These are phyloP conservation scores for Taphrorychus bicolor DNA, from an alignment of 2,888 invertebrate species.

Conservation along the genomic window DNA sequence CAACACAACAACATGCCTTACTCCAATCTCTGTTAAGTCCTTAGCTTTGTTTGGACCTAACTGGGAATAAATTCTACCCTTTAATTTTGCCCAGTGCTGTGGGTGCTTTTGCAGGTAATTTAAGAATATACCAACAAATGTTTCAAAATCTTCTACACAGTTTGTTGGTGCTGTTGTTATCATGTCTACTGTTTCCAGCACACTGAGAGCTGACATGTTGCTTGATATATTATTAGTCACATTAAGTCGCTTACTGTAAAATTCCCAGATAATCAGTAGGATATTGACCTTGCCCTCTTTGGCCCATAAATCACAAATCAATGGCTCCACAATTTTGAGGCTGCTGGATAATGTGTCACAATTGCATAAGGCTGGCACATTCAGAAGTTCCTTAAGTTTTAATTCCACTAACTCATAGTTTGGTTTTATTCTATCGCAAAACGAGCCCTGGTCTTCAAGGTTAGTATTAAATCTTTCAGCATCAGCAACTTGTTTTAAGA, in stretches of 20 bases:
- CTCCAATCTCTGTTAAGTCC: slow-evolving; percentile 52
- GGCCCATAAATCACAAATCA: slow-evolving; percentile 53
- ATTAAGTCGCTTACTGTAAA: slow-evolving; percentile 54
- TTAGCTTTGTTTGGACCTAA: slow-evolving; percentile 56
- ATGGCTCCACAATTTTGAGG: slow-evolving; percentile 49
- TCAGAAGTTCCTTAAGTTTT: slow-evolving; percentile 47
- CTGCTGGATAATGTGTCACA: slow-evolving; percentile 44
- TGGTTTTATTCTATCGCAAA: slow-evolving; percentile 42
- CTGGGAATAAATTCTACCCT: slow-evolving; percentile 57
- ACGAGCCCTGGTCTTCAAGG: slow-evolving; percentile 38
- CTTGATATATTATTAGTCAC: slow-evolving; percentile 44
- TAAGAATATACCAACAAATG: slow-evolving; percentile 53
- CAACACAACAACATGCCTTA: slow-evolving; percentile 53
- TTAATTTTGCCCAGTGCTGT: slow-evolving; percentile 56
- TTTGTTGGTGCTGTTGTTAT: slow-evolving; percentile 45
- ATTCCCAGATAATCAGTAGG: slow-evolving; percentile 56
- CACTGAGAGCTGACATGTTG: slow-evolving; percentile 36
- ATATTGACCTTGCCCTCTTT: slow-evolving; percentile 52
- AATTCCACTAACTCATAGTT: slow-evolving; percentile 51
- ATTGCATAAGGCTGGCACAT: slow-evolving; percentile 8
- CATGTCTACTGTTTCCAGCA: slow-evolving; percentile 45
- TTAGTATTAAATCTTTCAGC: slow-evolving; percentile 44
- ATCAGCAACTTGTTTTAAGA: slow-evolving; percentile 49
- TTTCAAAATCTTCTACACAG: slow-evolving; percentile 52
- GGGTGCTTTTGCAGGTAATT: slow-evolving; percentile 53